phyloP scores from a whole-genome alignment of 2,797 vertebrate species.

The Falco naumanni region DNA sequence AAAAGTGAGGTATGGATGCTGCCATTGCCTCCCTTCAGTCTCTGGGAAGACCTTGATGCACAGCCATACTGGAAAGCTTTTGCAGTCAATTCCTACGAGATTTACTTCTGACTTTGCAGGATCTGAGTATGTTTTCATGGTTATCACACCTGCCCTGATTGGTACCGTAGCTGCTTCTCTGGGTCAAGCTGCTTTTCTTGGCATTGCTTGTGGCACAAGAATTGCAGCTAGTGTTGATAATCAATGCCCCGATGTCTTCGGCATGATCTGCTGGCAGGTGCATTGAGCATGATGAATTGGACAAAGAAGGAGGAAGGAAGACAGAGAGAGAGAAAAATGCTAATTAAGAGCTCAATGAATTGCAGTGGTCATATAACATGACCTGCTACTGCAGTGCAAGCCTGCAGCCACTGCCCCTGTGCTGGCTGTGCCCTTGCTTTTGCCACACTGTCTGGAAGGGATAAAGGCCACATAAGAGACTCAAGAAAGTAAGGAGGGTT shows the following conservation, averaged over 20 bases:
- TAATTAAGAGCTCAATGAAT: background rate
- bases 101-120: background rate
- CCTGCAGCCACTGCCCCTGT: background rate
- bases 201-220: background rate
- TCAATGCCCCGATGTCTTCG: background rate
- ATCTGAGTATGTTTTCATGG: background rate
- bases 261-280: background rate
- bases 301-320: background rate
- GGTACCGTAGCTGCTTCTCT: background rate
- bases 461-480: background rate
- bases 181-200: background rate
- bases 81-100: background rate
- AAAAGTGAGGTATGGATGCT: background rate
- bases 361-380: accelerated
- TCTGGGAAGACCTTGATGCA: background rate
- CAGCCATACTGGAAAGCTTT: slow-evolving; percentile 13
- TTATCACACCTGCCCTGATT: background rate
- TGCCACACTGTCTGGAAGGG: background rate
- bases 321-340: background rate
- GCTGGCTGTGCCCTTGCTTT: background rate
- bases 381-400: background rate
- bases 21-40: background rate
- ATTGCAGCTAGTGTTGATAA: background rate
- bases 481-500: background rate
- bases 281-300: background rate